Conservation (phyloP, 2,797 vertebrate species). For the Manis javanica region DNA sequence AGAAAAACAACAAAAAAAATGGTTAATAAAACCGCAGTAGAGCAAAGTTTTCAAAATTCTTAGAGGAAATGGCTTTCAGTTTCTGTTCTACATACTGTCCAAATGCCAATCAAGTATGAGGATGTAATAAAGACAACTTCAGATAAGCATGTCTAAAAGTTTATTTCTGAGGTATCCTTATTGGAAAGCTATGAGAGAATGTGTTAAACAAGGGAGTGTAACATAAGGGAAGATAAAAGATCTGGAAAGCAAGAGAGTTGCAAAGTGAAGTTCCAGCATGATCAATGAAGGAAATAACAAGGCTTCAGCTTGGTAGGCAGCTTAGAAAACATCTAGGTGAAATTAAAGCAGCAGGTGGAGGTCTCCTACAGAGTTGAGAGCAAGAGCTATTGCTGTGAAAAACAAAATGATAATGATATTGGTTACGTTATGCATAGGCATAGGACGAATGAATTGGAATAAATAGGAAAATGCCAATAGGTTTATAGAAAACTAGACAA, state of each 20-base stretch:
- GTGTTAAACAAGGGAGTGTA: background rate
- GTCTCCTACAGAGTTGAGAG: background rate
- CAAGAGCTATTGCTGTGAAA: background rate
- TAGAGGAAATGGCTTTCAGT: background rate
- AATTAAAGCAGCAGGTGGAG: background rate
- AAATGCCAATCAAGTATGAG: background rate
- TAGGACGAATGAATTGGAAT: background rate
- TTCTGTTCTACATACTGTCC: background rate
- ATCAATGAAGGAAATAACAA: background rate
- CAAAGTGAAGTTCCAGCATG: background rate
- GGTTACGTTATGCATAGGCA: background rate
- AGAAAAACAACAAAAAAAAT: background rate
- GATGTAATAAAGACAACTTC: background rate
- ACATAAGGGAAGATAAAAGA: too few relatives aligned
- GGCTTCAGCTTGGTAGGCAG: background rate
- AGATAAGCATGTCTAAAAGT: background rate
- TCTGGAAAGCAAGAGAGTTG: background rate
- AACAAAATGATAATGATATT: background rate
- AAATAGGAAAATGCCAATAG: background rate
- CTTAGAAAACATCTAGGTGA: background rate
- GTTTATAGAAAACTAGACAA: background rate
- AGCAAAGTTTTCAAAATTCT: background rate
- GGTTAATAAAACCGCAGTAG: background rate
- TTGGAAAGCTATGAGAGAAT: background rate
- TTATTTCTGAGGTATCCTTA: background rate